A percentile compares a stretch with the other conserved stretches of the same genome.
Conservation (phyloP, 2,797 vertebrate species). For the Poecilia gillii region DNA sequence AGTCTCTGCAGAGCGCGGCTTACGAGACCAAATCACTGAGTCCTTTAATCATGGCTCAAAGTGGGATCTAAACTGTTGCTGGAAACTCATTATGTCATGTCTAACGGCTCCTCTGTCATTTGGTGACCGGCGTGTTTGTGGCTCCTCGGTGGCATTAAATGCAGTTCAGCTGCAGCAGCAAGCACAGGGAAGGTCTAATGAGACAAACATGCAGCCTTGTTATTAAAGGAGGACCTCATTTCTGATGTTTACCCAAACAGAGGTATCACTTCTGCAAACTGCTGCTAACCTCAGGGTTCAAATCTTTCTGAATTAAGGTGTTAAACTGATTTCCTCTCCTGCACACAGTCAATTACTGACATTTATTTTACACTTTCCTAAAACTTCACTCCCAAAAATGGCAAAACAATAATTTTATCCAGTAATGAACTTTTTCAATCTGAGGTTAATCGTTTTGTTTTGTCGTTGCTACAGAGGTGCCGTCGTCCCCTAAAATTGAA, state of each 20-base stretch:
- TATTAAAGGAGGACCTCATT: constrained; percentile 4
- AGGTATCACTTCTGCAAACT: neutral
- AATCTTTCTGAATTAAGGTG: neutral
- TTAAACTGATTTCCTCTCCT: neutral
- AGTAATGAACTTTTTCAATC: neutral
- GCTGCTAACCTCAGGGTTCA: neutral
- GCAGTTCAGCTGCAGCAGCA: neutral
- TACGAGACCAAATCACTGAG: neutral
- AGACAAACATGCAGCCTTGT: neutral
- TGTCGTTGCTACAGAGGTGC: constrained; percentile 84
- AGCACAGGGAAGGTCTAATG: neutral
- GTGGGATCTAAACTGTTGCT: constrained; percentile 22
- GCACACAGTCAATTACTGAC: neutral
- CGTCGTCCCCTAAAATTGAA: constrained; percentile 89
- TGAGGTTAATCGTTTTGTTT: neutral
- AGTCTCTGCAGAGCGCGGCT: neutral
- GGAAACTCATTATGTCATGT: constrained; percentile 20
- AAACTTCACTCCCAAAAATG: neutral
- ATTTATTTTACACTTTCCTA: neutral
- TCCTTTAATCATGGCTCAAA: constrained; percentile 30
- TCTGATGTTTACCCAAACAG: neutral
- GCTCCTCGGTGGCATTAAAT: constrained; percentile 4
- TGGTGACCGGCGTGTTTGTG: constrained; percentile 1
- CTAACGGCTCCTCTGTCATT: constrained; percentile 19
- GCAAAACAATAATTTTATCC: neutral